phyloP scores from a whole-genome alignment of 2,888 invertebrate species.

The Bruchidius siliquastri region DNA sequence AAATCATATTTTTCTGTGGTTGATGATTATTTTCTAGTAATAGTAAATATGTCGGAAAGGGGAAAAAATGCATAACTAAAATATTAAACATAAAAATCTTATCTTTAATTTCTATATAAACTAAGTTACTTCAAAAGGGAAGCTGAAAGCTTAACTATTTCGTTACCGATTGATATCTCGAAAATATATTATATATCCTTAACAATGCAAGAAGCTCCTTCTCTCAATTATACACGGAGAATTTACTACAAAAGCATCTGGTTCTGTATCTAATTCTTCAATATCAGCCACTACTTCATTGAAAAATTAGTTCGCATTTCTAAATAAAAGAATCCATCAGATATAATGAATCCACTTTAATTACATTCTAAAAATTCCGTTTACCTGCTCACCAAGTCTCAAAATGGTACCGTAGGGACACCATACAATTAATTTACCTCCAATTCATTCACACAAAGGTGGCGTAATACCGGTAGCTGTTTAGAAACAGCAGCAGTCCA shows the following conservation, averaged over 20 bases:
- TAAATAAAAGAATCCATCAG: neutral
- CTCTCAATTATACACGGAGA: neutral
- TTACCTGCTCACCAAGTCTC: neutral
- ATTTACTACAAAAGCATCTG: neutral
- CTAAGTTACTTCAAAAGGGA: too few species aligned
- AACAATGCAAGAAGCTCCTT: too few species aligned
- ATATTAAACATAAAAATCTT: too few species aligned
- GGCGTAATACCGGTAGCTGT: neutral
- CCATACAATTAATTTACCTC: neutral
- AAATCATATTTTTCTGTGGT: too few species aligned
- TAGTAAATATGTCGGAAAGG: too few species aligned
- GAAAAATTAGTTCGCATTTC: neutral
- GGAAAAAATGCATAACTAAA: too few species aligned
- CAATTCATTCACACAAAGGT: neutral
- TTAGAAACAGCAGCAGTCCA: neutral
- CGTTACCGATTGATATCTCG: too few species aligned
- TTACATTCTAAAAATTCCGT: neutral
- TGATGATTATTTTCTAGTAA: too few species aligned
- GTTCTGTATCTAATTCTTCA: neutral
- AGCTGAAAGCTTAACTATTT: too few species aligned
- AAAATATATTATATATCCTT: too few species aligned
- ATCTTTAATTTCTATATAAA: too few species aligned
- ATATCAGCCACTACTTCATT: neutral
- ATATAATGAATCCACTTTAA: neutral
- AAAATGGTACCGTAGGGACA: neutral